Evolutionary conservation across 1,140 invertebrate species (phyloP).

Genomic region (Halotydeus destructor): DNA sequence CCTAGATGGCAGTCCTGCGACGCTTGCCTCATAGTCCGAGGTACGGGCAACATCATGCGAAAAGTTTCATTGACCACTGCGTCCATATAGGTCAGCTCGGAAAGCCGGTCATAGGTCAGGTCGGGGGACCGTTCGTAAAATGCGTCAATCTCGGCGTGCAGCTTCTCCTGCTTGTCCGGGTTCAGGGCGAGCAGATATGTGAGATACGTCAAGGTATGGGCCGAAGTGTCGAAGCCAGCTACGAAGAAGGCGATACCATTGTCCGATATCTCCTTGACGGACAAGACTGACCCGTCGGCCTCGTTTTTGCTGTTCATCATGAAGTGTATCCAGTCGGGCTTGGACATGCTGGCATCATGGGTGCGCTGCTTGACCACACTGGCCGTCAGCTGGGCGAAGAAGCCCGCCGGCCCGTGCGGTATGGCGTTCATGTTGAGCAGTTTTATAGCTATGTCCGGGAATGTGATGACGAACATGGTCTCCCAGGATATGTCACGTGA

Average conservation of each 20-base stretch:
- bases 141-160: not conserved
- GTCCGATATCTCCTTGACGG: slow-evolving; percentile 22
- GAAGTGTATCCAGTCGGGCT: too few relatives aligned
- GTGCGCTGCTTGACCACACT: too few relatives aligned
- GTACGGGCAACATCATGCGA: slow-evolving; percentile 16
- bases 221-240: slow-evolving; percentile 40
- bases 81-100: slow-evolving; percentile 20
- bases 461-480: too few relatives aligned
- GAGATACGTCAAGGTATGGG: slow-evolving; percentile 18
- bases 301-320: too few relatives aligned
- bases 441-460: too few relatives aligned
- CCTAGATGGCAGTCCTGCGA: slow-evolving; percentile 11
- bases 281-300: too few relatives aligned
- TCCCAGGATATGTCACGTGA: too few relatives aligned
- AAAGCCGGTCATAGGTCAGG: slow-evolving; percentile 16
- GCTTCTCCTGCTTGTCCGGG: slow-evolving; percentile 9
- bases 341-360: too few relatives aligned
- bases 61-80: slow-evolving; percentile 21
- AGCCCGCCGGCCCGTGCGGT: too few relatives aligned
- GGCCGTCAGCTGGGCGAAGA: too few relatives aligned
- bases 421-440: too few relatives aligned
- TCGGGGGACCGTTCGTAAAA: not conserved
- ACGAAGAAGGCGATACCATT: slow-evolving; percentile 42
- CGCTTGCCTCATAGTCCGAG: slow-evolving; percentile 10
- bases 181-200: slow-evolving; percentile 12